Evolutionary conservation across 2,113 vertebrate species (phyloP), one percentile per base, ranked within the genome.

Genomic region (Collichthys lucidus): DNA sequence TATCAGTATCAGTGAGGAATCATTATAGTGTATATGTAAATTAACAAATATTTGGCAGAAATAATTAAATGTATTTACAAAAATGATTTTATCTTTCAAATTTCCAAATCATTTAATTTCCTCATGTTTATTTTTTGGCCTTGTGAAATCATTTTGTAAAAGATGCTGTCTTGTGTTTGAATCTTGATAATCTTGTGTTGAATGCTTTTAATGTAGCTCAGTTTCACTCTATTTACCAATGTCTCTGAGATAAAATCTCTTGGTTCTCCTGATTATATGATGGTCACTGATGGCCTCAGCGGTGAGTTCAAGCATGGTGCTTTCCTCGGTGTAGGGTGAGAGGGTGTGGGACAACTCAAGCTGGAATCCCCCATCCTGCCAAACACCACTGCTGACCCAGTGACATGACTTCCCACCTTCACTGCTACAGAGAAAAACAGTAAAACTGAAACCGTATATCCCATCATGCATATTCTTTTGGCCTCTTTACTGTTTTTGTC

Each of bases 281-380:
- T 20, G 0, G 0, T 64, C 0, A 1, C 0, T 14, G 26, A 94
- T 57, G 12, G 91, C 95, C 76, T 96, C 94, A 0, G 61, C 92
- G 0, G 92, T 93, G 35, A 96, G 40, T 42, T 81, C 61, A 0
- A 95, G 56, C 78, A 64, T 88, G 66, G 46, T 72, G 62, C 44
- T 85, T 79, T 96, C 95, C 88, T 96, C 95, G 0, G 87, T 56
- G 9, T 84, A 94, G 0, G 93, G 92, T 46, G 89, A 89, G n/a
- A 92, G 83, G 11, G 77, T 57, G 80, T 95, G 94, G 35, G 63
- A 29, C 46, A 96, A 40, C 26, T 71, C 35, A 82, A 95, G 94
- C 8, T 80, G 61, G 56, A 92, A 68, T 67, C 47, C 12, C 76
- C 79, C 82, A 16, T 73, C 47, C 8, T 0, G 14, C 19, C 2